phyloP scores from a whole-genome alignment of 2,888 invertebrate genomes.

The Ephialtes manifestator region DNA sequence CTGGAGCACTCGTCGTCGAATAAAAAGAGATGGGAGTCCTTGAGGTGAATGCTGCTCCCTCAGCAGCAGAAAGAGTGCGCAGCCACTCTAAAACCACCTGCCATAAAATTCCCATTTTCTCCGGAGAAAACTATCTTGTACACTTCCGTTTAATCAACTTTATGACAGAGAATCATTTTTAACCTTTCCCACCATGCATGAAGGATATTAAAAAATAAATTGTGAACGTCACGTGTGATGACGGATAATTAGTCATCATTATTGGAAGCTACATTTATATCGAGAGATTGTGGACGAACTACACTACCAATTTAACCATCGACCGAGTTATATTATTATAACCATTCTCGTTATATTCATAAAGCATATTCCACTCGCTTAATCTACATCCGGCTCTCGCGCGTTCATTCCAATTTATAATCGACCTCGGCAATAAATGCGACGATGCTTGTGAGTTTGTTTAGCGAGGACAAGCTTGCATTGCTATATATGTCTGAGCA shows the following conservation, averaged over 20 bases:
- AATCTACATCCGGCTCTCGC: constrained; percentile 62
- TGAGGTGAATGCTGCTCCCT: constrained; percentile 24
- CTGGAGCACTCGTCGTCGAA: constrained; percentile 66
- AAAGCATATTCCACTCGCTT: constrained; percentile 54
- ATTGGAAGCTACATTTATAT: constrained; percentile 39
- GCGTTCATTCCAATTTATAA: constrained; percentile 68
- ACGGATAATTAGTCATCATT: constrained; percentile 50
- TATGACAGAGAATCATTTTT: neutral
- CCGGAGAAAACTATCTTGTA: constrained; percentile 31
- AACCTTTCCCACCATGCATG: constrained; percentile 2
- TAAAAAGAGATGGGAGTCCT: constrained; percentile 55
- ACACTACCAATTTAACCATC: constrained; percentile 42
- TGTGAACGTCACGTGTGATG: constrained; percentile 18
- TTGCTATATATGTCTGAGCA: neutral
- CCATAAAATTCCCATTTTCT: constrained; percentile 55
- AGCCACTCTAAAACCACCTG: constrained; percentile 43
- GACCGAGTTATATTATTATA: constrained; percentile 48
- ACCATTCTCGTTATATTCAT: constrained; percentile 52
- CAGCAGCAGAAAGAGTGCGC: constrained; percentile 5
- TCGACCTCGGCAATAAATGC: constrained; percentile 67
- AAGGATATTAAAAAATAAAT: constrained; percentile 36
- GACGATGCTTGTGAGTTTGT: constrained; percentile 47
- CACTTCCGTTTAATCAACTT: constrained; percentile 31
- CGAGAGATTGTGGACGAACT: constrained; percentile 11
- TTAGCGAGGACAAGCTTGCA: constrained; percentile 12